Evolutionary conservation across 1,140 invertebrate genomes (phyloP).

Genomic region (Colletes latitarsis): DNA sequence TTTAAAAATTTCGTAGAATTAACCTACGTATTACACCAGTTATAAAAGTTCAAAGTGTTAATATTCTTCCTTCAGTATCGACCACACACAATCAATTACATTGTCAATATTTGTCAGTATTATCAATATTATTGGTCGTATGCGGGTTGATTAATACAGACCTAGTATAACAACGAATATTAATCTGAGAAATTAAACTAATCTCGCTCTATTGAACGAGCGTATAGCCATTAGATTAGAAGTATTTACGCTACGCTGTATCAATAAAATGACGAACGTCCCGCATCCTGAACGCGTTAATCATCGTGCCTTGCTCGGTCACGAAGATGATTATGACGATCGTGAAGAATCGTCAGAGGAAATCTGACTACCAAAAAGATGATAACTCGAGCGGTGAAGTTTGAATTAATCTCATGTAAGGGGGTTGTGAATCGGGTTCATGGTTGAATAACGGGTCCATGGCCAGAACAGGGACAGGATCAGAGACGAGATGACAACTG

Average conservation of each 20-base stretch:
- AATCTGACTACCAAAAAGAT: background rate
- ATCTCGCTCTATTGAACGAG: background rate
- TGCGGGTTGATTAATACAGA: too few species aligned
- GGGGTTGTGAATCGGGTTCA: slow-evolving; percentile 70
- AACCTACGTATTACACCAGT: too few species aligned
- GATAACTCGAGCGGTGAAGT: background rate
- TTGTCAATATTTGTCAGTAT: too few species aligned
- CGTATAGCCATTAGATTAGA: background rate
- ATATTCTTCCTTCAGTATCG: too few species aligned
- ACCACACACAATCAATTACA: too few species aligned
- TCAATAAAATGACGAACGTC: background rate
- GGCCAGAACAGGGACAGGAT: slow-evolving; percentile 55
- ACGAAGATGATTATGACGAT: background rate
- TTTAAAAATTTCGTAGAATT: too few species aligned
- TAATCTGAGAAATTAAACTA: slow-evolving; percentile 1
- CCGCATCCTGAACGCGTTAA: slow-evolving; percentile 4
- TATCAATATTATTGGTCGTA: too few species aligned
- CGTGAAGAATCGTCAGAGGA: background rate
- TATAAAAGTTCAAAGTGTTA: too few species aligned
- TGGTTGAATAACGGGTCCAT: slow-evolving; percentile 73
- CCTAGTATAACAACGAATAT: background rate
- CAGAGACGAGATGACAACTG: slow-evolving; percentile 65
- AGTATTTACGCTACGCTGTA: background rate
- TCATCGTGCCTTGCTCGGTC: background rate
- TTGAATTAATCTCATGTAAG: slow-evolving; percentile 66